These are phyloP conservation scores for Drosophila busckii DNA, from an alignment of 1,140 invertebrate species.

Conservation along the genomic window DNA sequence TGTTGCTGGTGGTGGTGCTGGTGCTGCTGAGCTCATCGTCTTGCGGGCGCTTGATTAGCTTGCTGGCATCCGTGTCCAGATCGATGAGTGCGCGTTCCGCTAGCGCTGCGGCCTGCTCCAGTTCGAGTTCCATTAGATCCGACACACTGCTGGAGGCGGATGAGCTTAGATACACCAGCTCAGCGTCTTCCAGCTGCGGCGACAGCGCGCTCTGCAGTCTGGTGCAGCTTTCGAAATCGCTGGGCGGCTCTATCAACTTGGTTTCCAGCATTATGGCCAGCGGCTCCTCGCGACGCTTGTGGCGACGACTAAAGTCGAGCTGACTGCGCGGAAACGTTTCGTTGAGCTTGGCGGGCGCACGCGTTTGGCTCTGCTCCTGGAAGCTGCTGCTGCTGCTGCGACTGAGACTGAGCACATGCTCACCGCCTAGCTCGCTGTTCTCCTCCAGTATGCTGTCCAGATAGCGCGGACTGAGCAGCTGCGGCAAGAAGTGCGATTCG, in stretches of 20 bases:
- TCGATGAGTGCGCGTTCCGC: constrained; percentile 56
- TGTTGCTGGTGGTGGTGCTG: constrained; percentile 29
- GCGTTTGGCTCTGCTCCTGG: constrained; percentile 13
- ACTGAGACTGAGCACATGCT: constrained; percentile 2
- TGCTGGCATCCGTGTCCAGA: constrained; percentile 61
- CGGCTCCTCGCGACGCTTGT: constrained; percentile 65
- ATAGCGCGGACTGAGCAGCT: constrained; percentile 80
- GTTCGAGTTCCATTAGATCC: constrained; percentile 65
- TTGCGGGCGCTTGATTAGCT: constrained; percentile 39
- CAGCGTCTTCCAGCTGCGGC: constrained; percentile 61
- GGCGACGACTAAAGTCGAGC: constrained; percentile 55
- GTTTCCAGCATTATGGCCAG: constrained; percentile 58
- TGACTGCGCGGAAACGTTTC: constrained; percentile 63
- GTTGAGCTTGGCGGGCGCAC: constrained; percentile 35
- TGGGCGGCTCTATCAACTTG: constrained; percentile 55
- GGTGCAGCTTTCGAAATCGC: constrained; percentile 57
- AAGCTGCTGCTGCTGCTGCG: constrained; percentile 14
- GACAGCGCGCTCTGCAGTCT: constrained; percentile 52
- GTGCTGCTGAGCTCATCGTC: constrained; percentile 46
- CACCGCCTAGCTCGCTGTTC: constrained; percentile 80
- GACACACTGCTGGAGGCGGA: constrained; percentile 73
- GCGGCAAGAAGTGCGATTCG: constrained; percentile 81
- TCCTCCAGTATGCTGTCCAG: constrained; percentile 84
- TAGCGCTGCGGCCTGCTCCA: constrained; percentile 54
- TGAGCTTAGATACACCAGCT: constrained; percentile 68